Percentiles rank a stretch among this genome's conserved stretches.
These are phyloP conservation scores for Nylanderia fulva DNA, from an alignment of 1,140 invertebrate species.

Conservation along the genomic window DNA sequence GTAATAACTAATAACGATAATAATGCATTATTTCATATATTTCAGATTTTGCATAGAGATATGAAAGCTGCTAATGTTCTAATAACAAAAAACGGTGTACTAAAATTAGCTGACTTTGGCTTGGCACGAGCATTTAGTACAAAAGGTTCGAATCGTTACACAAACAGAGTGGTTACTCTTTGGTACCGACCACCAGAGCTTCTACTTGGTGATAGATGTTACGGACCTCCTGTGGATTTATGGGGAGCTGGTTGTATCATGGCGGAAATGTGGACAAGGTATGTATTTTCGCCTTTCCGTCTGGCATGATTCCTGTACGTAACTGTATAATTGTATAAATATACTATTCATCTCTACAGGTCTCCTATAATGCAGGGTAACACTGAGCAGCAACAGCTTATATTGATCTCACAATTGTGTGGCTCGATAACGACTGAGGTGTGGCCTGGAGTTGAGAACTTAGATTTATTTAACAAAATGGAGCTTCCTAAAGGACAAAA, in stretches of 20 bases:
- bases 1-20: neutral
- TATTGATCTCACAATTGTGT: constrained; percentile 97
- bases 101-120: constrained; percentile 97
- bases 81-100: constrained; percentile 98
- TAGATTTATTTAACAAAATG: constrained; percentile 97
- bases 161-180: constrained; percentile 98
- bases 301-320: neutral
- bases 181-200: constrained; percentile 98
- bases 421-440: constrained; percentile 97
- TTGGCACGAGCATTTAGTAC: constrained; percentile 96
- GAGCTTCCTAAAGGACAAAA: constrained; percentile 97
- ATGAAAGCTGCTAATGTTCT: constrained; percentile 99
- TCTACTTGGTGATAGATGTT: constrained; percentile 96
- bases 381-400: constrained; percentile 98
- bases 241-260: constrained; percentile 99
- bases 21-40: neutral
- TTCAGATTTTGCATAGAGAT: constrained; percentile 94
- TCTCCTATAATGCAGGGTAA: constrained; percentile 96
- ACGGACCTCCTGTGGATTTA: constrained; percentile 98
- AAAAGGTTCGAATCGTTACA: constrained; percentile 97
- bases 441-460: constrained; percentile 97
- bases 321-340: neutral
- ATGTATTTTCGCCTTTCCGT: constrained; percentile 83
- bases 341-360: constrained; percentile 62
- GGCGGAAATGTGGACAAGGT: constrained; percentile 99